Base-by-base conservation (phyloP, 1,140 invertebrate species). In the Tetramorium alpestre region DNA sequence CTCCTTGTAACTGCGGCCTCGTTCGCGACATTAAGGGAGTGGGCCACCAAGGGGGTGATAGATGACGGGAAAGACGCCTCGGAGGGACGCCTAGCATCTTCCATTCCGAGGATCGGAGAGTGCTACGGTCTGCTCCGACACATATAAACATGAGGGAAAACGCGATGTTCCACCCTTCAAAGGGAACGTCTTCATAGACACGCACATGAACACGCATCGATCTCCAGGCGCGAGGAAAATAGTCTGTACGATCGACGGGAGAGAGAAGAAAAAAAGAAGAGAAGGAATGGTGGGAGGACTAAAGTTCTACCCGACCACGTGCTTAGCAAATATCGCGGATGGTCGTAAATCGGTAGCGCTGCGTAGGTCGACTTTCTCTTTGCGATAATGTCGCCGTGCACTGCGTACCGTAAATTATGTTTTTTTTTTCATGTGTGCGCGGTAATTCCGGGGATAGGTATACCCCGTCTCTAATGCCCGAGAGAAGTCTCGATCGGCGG, bases 31-130 rank as follows among this genome's bases (percentile, higher is more conserved):
- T 87, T 85, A 89, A 85, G 80, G 41, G 88, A 80, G 73, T 75
- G 85, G 44, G n/a, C 64, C 44, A 51, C 51, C 49, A 5, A 49
- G 72, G 54, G 65, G 70, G 85, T 89, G 90, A 91, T 91, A 91
- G 88, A 91, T 91, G 88, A 89, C 85, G 90, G 77, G 88, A 91
- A 88, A 91, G 90, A 88, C 88, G 85, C 87, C 89, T 91, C 81
- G 86, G 86, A 91, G 90, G 87, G 85, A 87, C 77, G 89, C 89
- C 81, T 88, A 90, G 85, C 91, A 87, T 91, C 88, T 88, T 86
- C 87, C 86, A 89, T 88, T 90, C 87, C 67, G 86, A 88, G 85
- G 72, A 86, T 86, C 73, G 70, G 82, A 78, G 88, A 86, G 84
- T 78, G 81, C 80, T 56, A 62, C 22, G 69, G 75, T 56, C 58